Evolutionary conservation across 2,797 vertebrate genomes (phyloP).

Genomic region (Pteronotus mesoamericanus): DNA sequence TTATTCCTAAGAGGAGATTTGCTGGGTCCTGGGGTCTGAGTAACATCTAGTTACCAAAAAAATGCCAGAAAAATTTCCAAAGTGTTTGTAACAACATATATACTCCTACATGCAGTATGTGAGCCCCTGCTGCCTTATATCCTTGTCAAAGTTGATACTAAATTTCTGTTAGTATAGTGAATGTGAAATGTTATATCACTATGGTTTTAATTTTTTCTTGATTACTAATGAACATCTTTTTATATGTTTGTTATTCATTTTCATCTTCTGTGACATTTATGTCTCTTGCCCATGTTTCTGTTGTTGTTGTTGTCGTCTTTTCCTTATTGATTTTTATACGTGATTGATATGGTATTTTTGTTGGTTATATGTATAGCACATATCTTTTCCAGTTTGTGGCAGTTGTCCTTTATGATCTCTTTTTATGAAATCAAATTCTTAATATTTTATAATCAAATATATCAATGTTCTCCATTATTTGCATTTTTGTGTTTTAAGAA

Average conservation of each 20-base stretch:
- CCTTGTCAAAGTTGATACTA: conserved; percentile 39
- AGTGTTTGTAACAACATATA: neutral
- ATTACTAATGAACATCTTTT: conserved; percentile 22
- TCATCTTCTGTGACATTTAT: neutral
- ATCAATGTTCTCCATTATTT: neutral
- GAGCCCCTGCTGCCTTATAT: neutral
- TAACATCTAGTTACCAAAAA: conserved; percentile 11
- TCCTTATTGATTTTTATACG: conserved; percentile 8
- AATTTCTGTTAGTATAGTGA: neutral
- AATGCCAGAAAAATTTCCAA: neutral
- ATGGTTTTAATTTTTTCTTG: conserved; percentile 39
- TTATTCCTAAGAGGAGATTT: neutral
- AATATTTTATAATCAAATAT: neutral
- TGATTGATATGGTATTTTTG: neutral
- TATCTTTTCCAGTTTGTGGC: neutral
- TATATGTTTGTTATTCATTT: neutral
- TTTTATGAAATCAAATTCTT: conserved; percentile 33
- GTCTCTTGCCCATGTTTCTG: neutral
- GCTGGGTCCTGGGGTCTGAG: neutral
- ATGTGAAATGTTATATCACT: neutral
- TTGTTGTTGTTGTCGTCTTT: neutral
- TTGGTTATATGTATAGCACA: neutral
- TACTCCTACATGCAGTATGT: neutral
- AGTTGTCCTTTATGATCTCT: neutral
- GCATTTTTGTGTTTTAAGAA: neutral